phyloP scores from a whole-genome alignment of 1,140 invertebrate species.

The Lepidurus packardi region DNA sequence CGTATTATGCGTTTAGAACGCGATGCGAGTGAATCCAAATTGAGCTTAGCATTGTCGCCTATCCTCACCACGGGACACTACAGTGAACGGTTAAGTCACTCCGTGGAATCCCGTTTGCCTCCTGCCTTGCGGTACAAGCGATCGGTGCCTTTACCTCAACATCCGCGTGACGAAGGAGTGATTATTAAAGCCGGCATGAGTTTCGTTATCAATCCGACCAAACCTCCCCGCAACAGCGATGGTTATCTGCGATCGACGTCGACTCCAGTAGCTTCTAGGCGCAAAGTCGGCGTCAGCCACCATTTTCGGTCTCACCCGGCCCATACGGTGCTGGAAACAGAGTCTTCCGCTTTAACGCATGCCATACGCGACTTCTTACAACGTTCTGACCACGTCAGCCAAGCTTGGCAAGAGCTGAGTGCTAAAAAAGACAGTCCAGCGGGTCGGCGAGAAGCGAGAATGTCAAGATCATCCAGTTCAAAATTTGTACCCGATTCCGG shows the following conservation, averaged over 20 bases:
- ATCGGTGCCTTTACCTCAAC: conserved; percentile 43
- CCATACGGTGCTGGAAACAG: conserved; percentile 63
- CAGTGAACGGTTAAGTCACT: conserved; percentile 32
- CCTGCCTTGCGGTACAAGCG: conserved; percentile 50
- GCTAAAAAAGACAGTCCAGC: conserved; percentile 27
- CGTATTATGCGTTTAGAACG: conserved; percentile 8
- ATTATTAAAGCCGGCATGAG: conserved; percentile 72
- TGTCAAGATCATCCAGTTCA: background rate
- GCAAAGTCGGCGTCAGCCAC: conserved; percentile 33
- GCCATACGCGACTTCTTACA: conserved; percentile 73
- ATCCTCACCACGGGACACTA: conserved; percentile 33
- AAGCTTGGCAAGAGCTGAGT: conserved; percentile 63
- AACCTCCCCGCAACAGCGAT: conserved; percentile 33
- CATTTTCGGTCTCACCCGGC: conserved; percentile 58
- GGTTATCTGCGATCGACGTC: background rate
- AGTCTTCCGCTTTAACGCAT: conserved; percentile 62
- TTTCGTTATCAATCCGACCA: conserved; percentile 59
- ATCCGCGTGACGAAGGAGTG: conserved; percentile 60
- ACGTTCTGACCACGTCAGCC: conserved; percentile 75
- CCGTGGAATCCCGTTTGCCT: conserved; percentile 42
- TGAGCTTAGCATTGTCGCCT: conserved; percentile 33
- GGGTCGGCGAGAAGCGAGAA: conserved; percentile 29
- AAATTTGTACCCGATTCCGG: background rate
- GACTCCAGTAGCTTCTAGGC: background rate
- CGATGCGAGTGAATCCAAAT: conserved; percentile 23